A percentile compares a stretch with the other conserved stretches of the same genome.
Conservation (phyloP, 2,888 invertebrate species). For the Ceramica pisi region DNA sequence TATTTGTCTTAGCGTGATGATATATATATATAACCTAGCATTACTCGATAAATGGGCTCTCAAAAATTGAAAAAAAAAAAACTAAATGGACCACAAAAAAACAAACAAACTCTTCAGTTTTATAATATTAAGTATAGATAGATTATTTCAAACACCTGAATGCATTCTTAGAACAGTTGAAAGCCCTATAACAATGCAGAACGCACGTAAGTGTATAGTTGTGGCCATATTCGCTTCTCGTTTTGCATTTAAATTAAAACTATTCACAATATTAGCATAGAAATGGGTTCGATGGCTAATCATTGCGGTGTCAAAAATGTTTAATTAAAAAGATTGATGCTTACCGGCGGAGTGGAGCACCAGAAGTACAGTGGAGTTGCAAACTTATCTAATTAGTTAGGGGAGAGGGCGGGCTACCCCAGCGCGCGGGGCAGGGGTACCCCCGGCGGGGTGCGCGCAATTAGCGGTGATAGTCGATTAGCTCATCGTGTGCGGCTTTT, state of each 20-base stretch:
- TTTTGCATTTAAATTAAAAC: conserved; percentile 83
- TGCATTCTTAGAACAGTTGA: conserved; percentile 35
- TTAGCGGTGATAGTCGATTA: conserved; percentile 91
- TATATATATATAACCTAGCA: too few species aligned
- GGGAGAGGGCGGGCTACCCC: conserved; percentile 70
- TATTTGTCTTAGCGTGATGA: too few species aligned
- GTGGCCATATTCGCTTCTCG: conserved; percentile 66
- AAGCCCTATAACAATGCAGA: conserved; percentile 55
- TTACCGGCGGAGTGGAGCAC: conserved; percentile 87
- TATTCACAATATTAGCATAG: conserved; percentile 84
- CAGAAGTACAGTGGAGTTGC: conserved; percentile 90
- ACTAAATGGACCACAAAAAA: too few species aligned
- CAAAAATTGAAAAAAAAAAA: too few species aligned
- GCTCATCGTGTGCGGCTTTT: conserved; percentile 90
- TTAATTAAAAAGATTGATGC: conserved; percentile 91
- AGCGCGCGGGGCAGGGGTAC: conserved; percentile 42
- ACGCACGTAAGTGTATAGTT: conserved; percentile 50
- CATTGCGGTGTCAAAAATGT: conserved; percentile 90
- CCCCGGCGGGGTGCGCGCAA: conserved; percentile 75
- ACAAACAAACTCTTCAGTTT: too few species aligned
- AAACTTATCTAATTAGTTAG: conserved; percentile 91
- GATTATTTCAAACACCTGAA: conserved; percentile 19
- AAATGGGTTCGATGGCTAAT: conserved; percentile 88
- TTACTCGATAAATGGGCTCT: too few species aligned
- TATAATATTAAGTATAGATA: too few species aligned